Evolutionary conservation across 92 coral and sea anemone species (phyloP).

Genomic region (Metridium senile): DNA sequence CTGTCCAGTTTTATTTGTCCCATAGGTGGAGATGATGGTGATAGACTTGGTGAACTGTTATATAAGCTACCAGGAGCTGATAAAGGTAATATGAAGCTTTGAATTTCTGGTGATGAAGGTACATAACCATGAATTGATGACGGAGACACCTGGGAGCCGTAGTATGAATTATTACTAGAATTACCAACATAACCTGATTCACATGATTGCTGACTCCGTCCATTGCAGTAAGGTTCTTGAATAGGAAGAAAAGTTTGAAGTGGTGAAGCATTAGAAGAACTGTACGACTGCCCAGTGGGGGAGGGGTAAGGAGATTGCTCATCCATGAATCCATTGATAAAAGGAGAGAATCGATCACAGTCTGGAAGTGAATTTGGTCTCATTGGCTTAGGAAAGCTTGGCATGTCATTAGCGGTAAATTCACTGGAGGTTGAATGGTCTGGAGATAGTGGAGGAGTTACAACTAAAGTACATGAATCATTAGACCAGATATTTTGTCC

Average conservation of each 20-base stretch:
- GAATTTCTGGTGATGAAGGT: conserved; percentile 68
- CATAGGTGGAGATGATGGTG: conserved; percentile 86
- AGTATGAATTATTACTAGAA: conserved; percentile 68
- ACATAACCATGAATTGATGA: conserved; percentile 58
- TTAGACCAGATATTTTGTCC: conserved; percentile 96
- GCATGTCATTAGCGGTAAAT: conserved; percentile 60
- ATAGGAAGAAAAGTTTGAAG: conserved; percentile 79
- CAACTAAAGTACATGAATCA: conserved; percentile 54
- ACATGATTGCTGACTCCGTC: conserved; percentile 71
- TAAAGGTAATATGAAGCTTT: conserved; percentile 52
- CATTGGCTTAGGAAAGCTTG: conserved; percentile 57
- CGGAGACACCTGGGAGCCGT: conserved; percentile 72
- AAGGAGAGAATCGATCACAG: conserved; percentile 77
- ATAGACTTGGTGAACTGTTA: conserved; percentile 89
- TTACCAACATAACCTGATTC: conserved; percentile 80
- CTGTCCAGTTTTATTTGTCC: conserved; percentile 64
- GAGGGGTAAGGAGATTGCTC: conserved; percentile 94
- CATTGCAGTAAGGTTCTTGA: conserved; percentile 58
- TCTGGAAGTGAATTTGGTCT: conserved; percentile 77
- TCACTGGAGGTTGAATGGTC: conserved; percentile 71
- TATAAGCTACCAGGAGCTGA: conserved; percentile 62
- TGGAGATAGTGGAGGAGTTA: conserved; percentile 84
- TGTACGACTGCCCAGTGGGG: conserved; percentile 84
- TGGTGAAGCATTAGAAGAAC: conserved; percentile 73
- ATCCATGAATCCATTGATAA: conserved; percentile 86